A percentile compares a stretch with the other conserved stretches of the same genome.
Conservation (phyloP, 2,888 invertebrate species). For the Oxyscelio sp. region DNA sequence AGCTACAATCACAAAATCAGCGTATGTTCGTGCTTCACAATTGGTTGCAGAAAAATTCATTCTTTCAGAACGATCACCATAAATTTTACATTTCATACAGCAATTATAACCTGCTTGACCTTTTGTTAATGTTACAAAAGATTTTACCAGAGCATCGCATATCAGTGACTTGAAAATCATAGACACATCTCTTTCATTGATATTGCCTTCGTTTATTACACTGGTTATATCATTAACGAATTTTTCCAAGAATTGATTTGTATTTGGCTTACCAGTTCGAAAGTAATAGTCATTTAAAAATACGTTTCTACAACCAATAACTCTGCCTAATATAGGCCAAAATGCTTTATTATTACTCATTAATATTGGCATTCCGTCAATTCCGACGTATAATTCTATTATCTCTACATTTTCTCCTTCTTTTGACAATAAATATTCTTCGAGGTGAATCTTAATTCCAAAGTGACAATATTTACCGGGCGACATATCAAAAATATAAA, state of each 20-base stretch:
- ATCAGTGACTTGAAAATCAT: no score
- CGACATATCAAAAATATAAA: not conserved
- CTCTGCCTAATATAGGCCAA: constrained; percentile 68
- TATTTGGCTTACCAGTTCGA: no score
- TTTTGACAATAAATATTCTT: not conserved
- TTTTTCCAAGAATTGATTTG: no score
- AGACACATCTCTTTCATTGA: no score
- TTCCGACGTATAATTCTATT: not conserved
- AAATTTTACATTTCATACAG: constrained; percentile 7
- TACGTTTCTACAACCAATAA: constrained; percentile 12
- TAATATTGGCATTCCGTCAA: constrained; percentile 27
- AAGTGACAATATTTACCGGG: constrained; percentile 27
- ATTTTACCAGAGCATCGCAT: not conserved
- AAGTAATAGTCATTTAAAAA: no score
- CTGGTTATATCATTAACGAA: no score
- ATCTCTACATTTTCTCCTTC: not conserved
- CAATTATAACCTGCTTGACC: constrained; percentile 7
- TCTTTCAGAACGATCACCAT: not conserved
- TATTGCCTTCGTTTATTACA: no score
- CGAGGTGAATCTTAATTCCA: not conserved
- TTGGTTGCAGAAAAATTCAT: not conserved
- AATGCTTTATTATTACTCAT: constrained; percentile 57
- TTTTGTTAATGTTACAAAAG: constrained; percentile 1
- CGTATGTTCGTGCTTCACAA: not conserved
- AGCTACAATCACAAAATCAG: not conserved